Conservation (phyloP, 2,797 vertebrate species). For the Melanotaenia parkinsoni region DNA sequence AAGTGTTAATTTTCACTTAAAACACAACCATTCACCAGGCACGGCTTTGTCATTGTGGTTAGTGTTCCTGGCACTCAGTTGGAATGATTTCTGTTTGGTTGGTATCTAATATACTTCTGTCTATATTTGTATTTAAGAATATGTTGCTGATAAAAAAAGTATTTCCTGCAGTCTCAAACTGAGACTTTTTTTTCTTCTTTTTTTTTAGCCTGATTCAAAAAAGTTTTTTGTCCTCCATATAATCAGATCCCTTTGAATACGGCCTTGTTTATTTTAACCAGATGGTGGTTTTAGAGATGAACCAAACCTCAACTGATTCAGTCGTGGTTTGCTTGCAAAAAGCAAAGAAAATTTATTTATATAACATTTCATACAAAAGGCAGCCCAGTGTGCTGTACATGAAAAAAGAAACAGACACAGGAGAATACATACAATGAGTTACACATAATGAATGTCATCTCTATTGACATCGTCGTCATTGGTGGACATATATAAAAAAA, state of each 20-base stretch:
- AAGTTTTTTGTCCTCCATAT: background rate
- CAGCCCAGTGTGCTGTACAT: background rate
- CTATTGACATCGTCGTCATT: too few species aligned
- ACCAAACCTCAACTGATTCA: background rate
- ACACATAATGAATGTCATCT: too few species aligned
- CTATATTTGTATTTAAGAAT: background rate
- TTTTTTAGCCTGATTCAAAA: background rate
- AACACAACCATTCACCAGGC: background rate
- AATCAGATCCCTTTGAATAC: background rate
- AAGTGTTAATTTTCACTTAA: too few species aligned
- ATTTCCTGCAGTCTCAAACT: background rate
- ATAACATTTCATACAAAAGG: background rate
- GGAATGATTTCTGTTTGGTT: background rate
- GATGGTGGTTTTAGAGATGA: background rate
- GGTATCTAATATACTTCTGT: background rate
- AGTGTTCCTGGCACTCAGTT: background rate
- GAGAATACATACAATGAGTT: too few species aligned
- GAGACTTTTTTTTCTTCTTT: background rate
- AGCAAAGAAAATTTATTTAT: background rate
- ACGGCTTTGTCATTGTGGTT: too few species aligned
- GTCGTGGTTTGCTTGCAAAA: background rate
- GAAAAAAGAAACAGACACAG: background rate
- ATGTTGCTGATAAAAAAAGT: background rate
- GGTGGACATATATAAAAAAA: too few species aligned
- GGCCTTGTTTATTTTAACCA: background rate